Base-by-base conservation (phyloP, 2,888 invertebrate species). In the Agonopterix heracliana region DNA sequence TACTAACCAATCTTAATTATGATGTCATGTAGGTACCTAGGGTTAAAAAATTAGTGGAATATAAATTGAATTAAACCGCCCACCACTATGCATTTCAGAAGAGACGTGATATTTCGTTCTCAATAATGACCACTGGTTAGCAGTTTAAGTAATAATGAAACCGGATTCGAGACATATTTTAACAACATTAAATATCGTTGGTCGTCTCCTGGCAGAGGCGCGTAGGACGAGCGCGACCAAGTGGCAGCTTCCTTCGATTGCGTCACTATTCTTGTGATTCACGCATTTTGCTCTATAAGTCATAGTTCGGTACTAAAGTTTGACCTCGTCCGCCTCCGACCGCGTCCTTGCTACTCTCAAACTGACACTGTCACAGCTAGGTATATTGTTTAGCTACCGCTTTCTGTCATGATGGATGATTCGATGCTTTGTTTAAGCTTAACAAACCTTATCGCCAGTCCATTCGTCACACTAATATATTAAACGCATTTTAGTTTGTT, bases 211-310 rank as follows among this genome's bases (percentile, higher is more conserved):
- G 66, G 69, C 66, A 49, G 55, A 60, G 65, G 57, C 64, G 81
- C 81, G 86, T 85, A 77, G 86, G 85, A 60, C 60, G 78, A 54
- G 63, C 70, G 66, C 71, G 65, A 66, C 56, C 75, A 84, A 85
- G 78, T 83, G 79, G 76, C 68, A 63, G 78, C 81, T 87, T 88
- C 87, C 87, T 84, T 65, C 67, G 56, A 71, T 85, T 81, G 77
- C 87, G 79, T 85, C 87, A 87, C 71, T 59, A 45, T 14, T 68
- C 58, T 67, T 68, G 72, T 83, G 85, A 86, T 74, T 85, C 83
- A 84, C 71, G 63, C 71, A 67, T 66, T 69, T 61, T 74, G 64
- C 64, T 73, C 62, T 63, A 65, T 68, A 71, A 75, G 66, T 70
- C 68, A 67, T 61, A 59, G 66, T 71, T 77, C 66, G 68, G 65